These are phyloP conservation scores for Haemorhous mexicanus DNA, from an alignment of 2,113 vertebrate genomes.

Conservation along the genomic window DNA sequence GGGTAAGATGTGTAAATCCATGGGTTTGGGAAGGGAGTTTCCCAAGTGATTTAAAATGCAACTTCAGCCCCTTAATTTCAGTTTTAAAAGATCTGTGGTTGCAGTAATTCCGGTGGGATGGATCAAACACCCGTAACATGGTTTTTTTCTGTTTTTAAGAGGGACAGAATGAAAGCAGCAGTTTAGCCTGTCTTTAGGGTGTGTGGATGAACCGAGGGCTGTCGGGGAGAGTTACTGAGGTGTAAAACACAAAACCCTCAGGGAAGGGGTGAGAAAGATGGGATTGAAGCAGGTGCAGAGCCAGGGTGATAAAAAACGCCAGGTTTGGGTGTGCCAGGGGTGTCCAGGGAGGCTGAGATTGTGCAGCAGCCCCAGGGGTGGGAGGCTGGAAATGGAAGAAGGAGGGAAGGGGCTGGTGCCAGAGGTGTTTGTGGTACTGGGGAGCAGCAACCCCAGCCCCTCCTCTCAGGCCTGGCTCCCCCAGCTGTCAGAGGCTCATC, in stretches of 20 bases:
- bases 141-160: neutral
- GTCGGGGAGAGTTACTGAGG: neutral
- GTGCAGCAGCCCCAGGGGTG: rapidly evolving
- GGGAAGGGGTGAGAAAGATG: rapidly evolving
- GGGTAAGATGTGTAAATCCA: rapidly evolving
- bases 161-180: neutral
- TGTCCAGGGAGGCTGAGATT: neutral
- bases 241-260: neutral
- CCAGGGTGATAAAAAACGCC: neutral
- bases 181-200: neutral
- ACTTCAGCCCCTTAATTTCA: neutral
- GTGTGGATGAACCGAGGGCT: rapidly evolving
- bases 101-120: rapidly evolving
- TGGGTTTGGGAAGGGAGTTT: neutral
- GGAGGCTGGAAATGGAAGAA: neutral
- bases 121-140: neutral
- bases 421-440: rapidly evolving
- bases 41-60: neutral
- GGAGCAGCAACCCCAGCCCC: neutral
- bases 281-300: neutral
- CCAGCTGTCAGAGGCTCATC: neutral
- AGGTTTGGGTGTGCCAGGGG: rapidly evolving
- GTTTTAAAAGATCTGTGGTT: neutral
- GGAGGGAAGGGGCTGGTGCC: neutral
- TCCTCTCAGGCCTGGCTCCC: neutral